These are phyloP conservation scores for Iguana delicatissima DNA, from an alignment of 2,797 vertebrate species.

Conservation along the genomic window DNA sequence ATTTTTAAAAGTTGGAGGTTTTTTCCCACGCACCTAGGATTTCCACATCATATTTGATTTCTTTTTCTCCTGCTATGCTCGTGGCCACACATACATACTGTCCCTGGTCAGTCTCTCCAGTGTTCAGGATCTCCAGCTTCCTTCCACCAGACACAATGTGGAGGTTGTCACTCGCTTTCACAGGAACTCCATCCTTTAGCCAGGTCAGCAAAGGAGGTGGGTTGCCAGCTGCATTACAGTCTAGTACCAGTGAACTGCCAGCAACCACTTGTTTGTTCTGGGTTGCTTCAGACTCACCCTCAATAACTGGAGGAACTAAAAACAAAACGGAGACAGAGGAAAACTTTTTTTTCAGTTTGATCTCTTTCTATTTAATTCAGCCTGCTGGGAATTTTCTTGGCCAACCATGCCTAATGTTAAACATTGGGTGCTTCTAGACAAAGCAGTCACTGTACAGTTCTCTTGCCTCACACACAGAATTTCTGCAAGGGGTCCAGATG, in stretches of 20 bases:
- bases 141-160: slow-evolving; percentile 86
- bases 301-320: slow-evolving; percentile 92
- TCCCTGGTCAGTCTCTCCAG: slow-evolving; percentile 82
- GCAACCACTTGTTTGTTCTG: slow-evolving; percentile 87
- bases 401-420: slow-evolving; percentile 18
- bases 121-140: slow-evolving; percentile 86
- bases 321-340: slow-evolving; percentile 39
- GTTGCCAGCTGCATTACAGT: slow-evolving; percentile 92
- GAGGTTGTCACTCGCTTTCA: slow-evolving; percentile 82
- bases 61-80: slow-evolving; percentile 94
- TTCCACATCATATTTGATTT: slow-evolving; percentile 91
- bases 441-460: too few species aligned
- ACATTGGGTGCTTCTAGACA: not conserved
- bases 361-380: slow-evolving; percentile 17
- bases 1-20: not conserved
- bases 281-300: slow-evolving; percentile 78
- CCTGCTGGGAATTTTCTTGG: not conserved
- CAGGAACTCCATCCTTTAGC: slow-evolving; percentile 92
- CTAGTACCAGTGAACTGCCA: slow-evolving; percentile 84
- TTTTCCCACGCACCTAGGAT: slow-evolving; percentile 86
- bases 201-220: slow-evolving; percentile 92
- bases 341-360: not conserved
- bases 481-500: not conserved
- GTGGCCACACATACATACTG: slow-evolving; percentile 92
- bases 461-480: not conserved